These are phyloP conservation scores for Nycteola revayana DNA, from an alignment of 2,888 invertebrate species.

Conservation along the genomic window DNA sequence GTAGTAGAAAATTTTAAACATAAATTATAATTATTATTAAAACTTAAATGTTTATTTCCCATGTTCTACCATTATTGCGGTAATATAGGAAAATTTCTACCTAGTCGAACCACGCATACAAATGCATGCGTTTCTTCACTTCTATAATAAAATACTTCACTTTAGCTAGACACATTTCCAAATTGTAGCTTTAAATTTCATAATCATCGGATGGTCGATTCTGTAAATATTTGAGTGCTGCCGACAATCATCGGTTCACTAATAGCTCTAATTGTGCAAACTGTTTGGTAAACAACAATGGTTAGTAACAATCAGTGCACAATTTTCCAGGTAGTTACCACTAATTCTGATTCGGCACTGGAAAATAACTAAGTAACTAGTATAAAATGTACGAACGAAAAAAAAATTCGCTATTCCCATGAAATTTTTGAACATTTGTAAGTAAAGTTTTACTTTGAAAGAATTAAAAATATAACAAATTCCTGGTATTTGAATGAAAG, in stretches of 20 bases:
- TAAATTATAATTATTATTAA: background rate
- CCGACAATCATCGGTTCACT: constrained; percentile 1
- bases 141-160: constrained; percentile 26
- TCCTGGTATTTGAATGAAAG: too few relatives aligned
- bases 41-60: constrained; percentile 3
- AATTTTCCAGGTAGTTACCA: background rate
- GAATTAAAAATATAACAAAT: too few relatives aligned
- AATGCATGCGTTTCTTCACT: constrained; percentile 27
- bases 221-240: constrained; percentile 31
- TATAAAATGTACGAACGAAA: background rate
- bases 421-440: too few relatives aligned
- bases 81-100: background rate
- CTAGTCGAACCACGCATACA: constrained; percentile 17
- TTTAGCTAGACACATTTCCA: constrained; percentile 62
- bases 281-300: background rate
- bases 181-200: constrained; percentile 69
- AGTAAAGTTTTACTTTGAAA: too few relatives aligned
- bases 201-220: constrained; percentile 42
- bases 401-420: too few relatives aligned
- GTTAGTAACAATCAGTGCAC: too few relatives aligned
- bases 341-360: background rate
- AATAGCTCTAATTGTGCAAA: background rate
- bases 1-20: background rate
- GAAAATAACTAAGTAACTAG: background rate
- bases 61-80: background rate